Base-by-base conservation (phyloP, 2,797 vertebrate species). In the Silurus aristotelis region DNA sequence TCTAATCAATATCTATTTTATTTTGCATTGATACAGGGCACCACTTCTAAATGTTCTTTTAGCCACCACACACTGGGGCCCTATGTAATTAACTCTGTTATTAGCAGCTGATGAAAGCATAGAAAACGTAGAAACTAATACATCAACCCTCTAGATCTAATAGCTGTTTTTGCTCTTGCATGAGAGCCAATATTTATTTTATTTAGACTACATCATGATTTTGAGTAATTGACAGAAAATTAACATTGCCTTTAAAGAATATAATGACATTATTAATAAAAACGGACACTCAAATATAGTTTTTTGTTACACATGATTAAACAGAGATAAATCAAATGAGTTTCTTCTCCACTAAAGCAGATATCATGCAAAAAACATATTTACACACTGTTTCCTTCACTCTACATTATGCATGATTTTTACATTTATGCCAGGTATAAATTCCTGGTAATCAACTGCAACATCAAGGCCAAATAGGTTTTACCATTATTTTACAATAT, bases 161-260 rank as follows among this genome's bases (percentile, higher is more conserved):
- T 27, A 31, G 2, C 48, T 3, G 13, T 52, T 52, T 73, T 52
- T 15, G 6, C 22, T 52, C 27, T 60, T 38, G 31, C 27, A 38
- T 20, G 56, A 78, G 31, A 46, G 56, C 58, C 20, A 46, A 43
- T 46, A 63, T 79, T n/a, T 79, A 43, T 78, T 77, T 60, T 77
- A 38, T 60, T 78, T 43, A 43, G 56, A 19, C 9, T 61, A 78
- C 12, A 22, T 43, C 19, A 60, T 6, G 4, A 61, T 3, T 78
- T 31, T 1, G 31, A 43, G 46, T 19, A 78, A 78, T 22, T 61
- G 22, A 61, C 19, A 43, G 10, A 19, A 60, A 0, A 61, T 22
- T 2, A 43, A 61, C 12, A 76, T 2, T 46, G 68, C 71, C 20
- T 73, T 15, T n/a, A 8, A 58, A 76, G 58, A 58, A 58, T 48